Base-by-base conservation (phyloP, 2,888 invertebrate genomes). In the Diarsia mendica region DNA sequence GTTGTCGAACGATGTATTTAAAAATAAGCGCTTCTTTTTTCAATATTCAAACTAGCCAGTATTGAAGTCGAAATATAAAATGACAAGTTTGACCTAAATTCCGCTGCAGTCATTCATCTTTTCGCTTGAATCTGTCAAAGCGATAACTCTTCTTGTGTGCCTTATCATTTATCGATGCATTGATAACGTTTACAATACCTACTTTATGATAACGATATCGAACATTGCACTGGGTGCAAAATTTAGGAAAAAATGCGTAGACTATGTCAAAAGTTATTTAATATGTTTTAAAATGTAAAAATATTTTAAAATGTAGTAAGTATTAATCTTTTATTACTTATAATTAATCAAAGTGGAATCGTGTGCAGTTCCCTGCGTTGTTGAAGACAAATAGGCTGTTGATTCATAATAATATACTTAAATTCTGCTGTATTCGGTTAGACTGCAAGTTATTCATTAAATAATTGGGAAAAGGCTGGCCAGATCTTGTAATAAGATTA, bases 91-190 rank as follows among this genome's bases (percentile, higher is more conserved):
- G 85, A 79, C 77, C 85, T 65, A 75, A 58, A 82, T 86, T 69
- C 72, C 68, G n/a, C 0, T 80, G 72, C 83, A 85, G 77, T 79
- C 81, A 79, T 86, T 83, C 75, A 85, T 77, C 72, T 83, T 66
- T 80, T 80, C 55, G 48, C 68, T 66, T 63, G 46, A 73, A 74
- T 75, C 68, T 78, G 77, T 75, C 75, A 78, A 77, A 55, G 18
- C 39, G 81, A 83, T 83, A 81, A 77, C 10, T 64, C 28, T 71
- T 75, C 74, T 70, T 60, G 23, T 69, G 53, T 69, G 64, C 44
- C 20, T 76, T 65, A 80, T 77, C 74, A 74, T 65, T 77, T 82
- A 84, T 80, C 85, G 75, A 85, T 85, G 85, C 77, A 81, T 63
- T 74, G 83, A 84, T 85, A 80, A 84, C 55, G 65, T 67, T 79